Conservation (phyloP, 2,797 vertebrate genomes). For the Triplophysa bombifrons region DNA sequence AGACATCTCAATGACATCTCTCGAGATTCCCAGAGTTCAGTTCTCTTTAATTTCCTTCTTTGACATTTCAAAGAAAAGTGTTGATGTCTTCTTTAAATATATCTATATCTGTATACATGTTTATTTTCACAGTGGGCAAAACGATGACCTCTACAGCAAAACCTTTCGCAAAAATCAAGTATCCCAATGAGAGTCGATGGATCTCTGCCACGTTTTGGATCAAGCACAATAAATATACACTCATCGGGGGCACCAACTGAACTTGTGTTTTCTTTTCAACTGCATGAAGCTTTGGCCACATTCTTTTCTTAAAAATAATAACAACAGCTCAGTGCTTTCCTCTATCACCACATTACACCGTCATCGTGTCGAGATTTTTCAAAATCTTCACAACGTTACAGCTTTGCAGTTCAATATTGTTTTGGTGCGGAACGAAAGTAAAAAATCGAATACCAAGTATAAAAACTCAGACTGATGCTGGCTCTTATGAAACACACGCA, state of each 20-base stretch:
- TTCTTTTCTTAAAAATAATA: constrained; percentile 84
- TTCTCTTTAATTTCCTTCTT: constrained; percentile 75
- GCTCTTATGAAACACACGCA: constrained; percentile 70
- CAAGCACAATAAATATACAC: constrained; percentile 83
- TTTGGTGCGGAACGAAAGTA: constrained; percentile 74
- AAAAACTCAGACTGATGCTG: constrained; percentile 73
- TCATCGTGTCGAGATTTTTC: constrained; percentile 67
- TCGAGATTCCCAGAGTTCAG: constrained; percentile 84
- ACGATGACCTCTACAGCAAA: constrained; percentile 83
- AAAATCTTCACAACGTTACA: constrained; percentile 68
- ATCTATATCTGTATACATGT: constrained; percentile 87
- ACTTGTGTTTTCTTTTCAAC: constrained; percentile 78
- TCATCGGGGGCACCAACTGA: constrained; percentile 75
- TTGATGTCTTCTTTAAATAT: constrained; percentile 91
- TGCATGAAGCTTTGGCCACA: constrained; percentile 95
- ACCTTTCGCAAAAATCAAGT: constrained; percentile 81
- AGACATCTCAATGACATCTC: constrained; percentile 85
- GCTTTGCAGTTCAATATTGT: constrained; percentile 75
- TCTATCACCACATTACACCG: constrained; percentile 63
- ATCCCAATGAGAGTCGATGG: constrained; percentile 82
- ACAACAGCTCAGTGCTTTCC: constrained; percentile 83
- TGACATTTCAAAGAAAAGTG: constrained; percentile 76
- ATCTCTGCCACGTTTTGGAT: constrained; percentile 72
- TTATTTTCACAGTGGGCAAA: constrained; percentile 97
- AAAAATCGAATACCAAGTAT: constrained; percentile 60